Base-by-base conservation (phyloP, 2,888 invertebrate genomes). In the Punctoribates punctum region DNA sequence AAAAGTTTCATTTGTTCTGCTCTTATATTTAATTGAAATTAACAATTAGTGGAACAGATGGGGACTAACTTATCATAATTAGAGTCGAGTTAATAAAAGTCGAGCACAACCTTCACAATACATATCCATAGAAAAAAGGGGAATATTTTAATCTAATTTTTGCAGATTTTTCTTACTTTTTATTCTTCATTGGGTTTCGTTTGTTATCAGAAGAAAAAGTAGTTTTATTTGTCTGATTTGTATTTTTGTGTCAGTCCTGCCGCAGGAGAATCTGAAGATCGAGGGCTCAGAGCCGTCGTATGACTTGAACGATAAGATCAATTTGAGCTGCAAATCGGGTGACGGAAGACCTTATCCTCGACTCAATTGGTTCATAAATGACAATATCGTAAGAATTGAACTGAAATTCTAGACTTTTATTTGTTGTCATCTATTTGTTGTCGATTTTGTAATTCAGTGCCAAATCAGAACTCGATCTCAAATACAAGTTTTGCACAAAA, bases 341-440 rank as follows among this genome's bases (percentile, higher is more conserved):
- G 34, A 76, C 51, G 57, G 77, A 23, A 73, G 75, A 29, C 78
- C 78, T 60, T 67, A 67, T 23, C 51, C 76, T 15, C 54, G 48
- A 65, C 51, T 78, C 15, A 9, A 73, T 34, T 78, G 78, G 78
- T 72, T 72, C 60, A 73, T 78, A 17, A 78, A 78, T 73, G 76
- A 76, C n/a, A 20, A n/a, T 60, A 38, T 20, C 48, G 77, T 78
- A 65, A 51, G 57, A 29, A n/a, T 27, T 65, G 51, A n/a, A 51
- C 65, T 13, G 15, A 70, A 23, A 65, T 57, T 57, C 57, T 2
- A 57, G 57, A 29, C 62, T 11, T 29, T 29, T 34, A 62, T 62
- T 62, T 62, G 62, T 62, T 42, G 23, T n/a, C 42, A 38, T 13
- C 15, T 20, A 38, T 70, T 42, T 42, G 42, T 42, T 42, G 42